Base-by-base conservation (phyloP, 2,797 vertebrate species). In the Anableps anableps region DNA sequence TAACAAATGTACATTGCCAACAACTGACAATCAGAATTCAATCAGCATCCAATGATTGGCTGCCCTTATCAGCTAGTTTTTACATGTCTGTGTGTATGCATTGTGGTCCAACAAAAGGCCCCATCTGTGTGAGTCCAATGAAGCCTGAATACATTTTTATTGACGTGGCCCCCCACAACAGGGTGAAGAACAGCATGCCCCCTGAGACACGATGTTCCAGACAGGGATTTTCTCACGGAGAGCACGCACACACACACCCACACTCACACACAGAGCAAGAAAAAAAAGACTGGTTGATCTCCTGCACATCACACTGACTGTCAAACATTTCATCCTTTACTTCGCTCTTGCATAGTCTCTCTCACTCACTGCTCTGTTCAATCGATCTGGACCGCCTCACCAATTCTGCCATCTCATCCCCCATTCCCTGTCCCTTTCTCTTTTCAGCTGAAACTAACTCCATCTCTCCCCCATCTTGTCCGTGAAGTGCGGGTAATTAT, bases 401-500 rank as follows among this genome's bases (percentile, higher is more conserved):
- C 76, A 72, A 64, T 19, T 77, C 76, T 76, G 71, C 77, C 74
- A 75, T 81, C 80, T 76, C 31, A 6, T 81, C 66, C 7, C 19
- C 29, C 75, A 45, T 53, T 66, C 43, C 38, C 17, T 48, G 51
- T 38, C 29, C 26, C 29, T 3, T 2, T 50, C 45, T 80, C 48
- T 36, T 68, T 62, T 7, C 4, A 74, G 80, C 72, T 78, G n/a
- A 82, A 79, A 78, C n/a, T 14, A 72, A 60, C 74, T 75, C 74
- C 75, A 58, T 55, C 78, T 70, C 38, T 38, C 68, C 72, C 74
- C 45, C 72, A 55, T 83, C 71, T 74, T 62, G 83, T 78, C 85
- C 85, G 79, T 89, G 92, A 94, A 88, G 84, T 19, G 84, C 88
- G 83, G 86, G 83, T 94, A 91, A 95, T 95, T 94, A 93, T 83